Conservation (phyloP, 2,797 vertebrate species). For the Thalassophryne amazonica region DNA sequence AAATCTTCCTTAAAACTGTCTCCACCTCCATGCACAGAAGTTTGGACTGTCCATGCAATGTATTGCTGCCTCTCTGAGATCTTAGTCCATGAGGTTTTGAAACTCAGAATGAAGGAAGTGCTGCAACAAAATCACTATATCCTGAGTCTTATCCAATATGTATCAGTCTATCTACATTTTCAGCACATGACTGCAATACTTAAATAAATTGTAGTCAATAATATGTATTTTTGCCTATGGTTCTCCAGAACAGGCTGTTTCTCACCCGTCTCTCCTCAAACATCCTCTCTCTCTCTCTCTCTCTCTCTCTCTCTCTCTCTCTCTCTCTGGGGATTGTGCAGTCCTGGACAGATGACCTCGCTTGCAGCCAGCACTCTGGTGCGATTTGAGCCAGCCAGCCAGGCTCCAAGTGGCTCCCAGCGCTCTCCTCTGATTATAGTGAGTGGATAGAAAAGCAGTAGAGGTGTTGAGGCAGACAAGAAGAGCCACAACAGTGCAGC, state of each 20-base stretch:
- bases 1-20: no score
- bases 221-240: slow-evolving; percentile 18
- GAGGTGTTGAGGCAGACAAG: slow-evolving; percentile 41
- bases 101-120: no score
- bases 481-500: slow-evolving; percentile 33
- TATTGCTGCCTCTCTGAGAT: no score
- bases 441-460: slow-evolving; percentile 24
- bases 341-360: slow-evolving; percentile 56
- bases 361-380: slow-evolving; percentile 45
- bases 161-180: no score
- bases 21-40: no score
- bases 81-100: no score
- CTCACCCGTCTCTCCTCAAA: slow-evolving; percentile 27
- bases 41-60: no score
- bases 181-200: no score
- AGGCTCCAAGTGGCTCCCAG: slow-evolving; percentile 51
- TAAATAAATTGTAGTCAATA: no score
- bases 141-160: no score
- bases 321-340: slow-evolving; percentile 33
- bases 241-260: slow-evolving; percentile 13
- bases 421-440: slow-evolving; percentile 53
- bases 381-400: slow-evolving; percentile 49
- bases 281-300: slow-evolving; percentile 13
- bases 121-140: no score
- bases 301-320: slow-evolving; percentile 8